Evolutionary conservation across 2,797 vertebrate species (phyloP).

Genomic region (Notolepis coatsorum): DNA sequence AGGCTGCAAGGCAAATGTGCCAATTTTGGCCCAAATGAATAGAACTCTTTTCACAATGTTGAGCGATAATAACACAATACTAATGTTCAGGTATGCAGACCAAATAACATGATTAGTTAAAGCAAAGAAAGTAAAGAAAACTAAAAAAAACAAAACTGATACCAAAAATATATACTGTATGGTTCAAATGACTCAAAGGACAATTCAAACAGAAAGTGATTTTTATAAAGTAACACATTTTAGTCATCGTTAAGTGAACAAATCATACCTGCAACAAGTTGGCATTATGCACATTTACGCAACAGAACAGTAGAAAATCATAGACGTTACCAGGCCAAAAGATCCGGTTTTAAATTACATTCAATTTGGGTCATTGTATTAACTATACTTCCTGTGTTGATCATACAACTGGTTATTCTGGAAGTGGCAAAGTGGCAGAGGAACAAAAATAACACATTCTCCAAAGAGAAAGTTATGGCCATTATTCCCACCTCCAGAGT

Average conservation of each 20-base stretch:
- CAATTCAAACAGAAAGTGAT: background rate
- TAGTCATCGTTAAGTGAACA: too few species aligned
- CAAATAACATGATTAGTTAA: too few species aligned
- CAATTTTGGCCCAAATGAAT: slow-evolving; percentile 21
- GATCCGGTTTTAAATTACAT: slow-evolving; percentile 21
- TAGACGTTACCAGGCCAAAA: background rate
- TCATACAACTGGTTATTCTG: background rate
- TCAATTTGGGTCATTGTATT: slow-evolving; percentile 1
- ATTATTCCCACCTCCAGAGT: slow-evolving; percentile 32
- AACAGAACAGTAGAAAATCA: slow-evolving; percentile 1
- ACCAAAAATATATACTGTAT: background rate
- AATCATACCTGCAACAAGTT: background rate
- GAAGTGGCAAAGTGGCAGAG: slow-evolving; percentile 7
- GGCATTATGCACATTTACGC: background rate
- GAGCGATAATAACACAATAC: background rate
- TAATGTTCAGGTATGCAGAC: too few species aligned
- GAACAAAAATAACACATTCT: background rate
- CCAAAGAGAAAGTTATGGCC: slow-evolving; percentile 32
- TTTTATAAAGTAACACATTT: background rate
- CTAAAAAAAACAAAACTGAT: background rate
- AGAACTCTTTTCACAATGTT: background rate
- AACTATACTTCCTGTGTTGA: background rate
- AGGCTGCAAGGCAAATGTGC: background rate
- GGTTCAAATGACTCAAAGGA: background rate
- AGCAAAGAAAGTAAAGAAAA: background rate